Conservation (phyloP, 2,113 vertebrate species). For the Eulemur macaco region DNA sequence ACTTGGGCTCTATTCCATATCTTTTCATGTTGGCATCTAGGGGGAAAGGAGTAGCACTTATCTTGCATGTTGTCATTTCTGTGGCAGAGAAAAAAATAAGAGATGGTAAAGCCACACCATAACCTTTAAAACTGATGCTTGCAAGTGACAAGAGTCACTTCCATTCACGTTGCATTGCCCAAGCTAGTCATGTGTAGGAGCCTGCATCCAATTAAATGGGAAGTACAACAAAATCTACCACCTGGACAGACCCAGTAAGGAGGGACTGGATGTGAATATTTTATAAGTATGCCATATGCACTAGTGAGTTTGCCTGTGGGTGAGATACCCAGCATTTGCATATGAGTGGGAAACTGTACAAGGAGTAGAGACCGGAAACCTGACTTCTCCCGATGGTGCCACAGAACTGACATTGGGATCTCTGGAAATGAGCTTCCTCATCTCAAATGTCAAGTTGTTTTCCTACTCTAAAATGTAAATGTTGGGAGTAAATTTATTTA, state of each 20-base stretch:
- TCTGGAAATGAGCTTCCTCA: not conserved
- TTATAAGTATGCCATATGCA: too few relatives aligned
- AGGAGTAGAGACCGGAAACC: not conserved
- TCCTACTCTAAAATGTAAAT: not conserved
- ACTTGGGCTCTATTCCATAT: not conserved
- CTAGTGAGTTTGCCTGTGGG: not conserved
- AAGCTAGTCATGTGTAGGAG: accelerated
- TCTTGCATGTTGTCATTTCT: not conserved
- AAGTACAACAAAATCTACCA: not conserved
- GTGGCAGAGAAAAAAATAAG: not conserved
- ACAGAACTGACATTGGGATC: not conserved
- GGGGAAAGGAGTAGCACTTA: not conserved
- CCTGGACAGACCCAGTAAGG: not conserved
- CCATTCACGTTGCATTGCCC: not conserved
- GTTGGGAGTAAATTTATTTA: not conserved
- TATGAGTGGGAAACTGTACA: not conserved
- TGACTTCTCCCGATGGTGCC: not conserved
- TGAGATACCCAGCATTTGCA: not conserved
- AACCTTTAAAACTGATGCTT: not conserved
- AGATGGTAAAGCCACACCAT: not conserved
- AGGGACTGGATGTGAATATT: not conserved
- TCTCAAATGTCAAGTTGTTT: not conserved
- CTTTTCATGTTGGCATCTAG: not conserved
- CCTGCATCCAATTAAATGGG: not conserved
- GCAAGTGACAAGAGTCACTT: not conserved